phyloP scores from a whole-genome alignment of 2,797 vertebrate species.

The Coendou prehensilis region DNA sequence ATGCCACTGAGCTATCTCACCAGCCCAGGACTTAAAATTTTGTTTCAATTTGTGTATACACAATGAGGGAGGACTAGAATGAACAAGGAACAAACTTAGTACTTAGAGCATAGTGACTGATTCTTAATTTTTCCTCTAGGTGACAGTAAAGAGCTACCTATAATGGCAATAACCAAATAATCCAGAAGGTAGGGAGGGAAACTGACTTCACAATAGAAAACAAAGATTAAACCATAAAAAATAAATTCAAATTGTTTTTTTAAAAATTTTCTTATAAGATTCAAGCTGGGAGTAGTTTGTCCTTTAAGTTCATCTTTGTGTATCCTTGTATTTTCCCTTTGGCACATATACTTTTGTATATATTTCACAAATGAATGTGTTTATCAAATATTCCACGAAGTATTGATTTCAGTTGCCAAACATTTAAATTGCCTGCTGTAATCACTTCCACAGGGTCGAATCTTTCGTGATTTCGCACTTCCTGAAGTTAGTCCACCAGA shows the following conservation, averaged over 20 bases:
- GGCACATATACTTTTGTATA: neutral
- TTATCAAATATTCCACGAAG: slow-evolving; percentile 6
- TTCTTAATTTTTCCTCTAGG: slow-evolving; percentile 67
- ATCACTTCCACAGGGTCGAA: slow-evolving; percentile 91
- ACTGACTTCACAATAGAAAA: neutral
- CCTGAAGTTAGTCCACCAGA: slow-evolving; percentile 92
- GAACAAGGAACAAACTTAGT: neutral
- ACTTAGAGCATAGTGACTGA: neutral
- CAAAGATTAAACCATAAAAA: neutral
- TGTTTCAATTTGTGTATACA: slow-evolving; percentile 12
- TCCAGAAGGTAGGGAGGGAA: neutral
- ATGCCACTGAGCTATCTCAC: too few relatives aligned
- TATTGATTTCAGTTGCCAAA: slow-evolving; percentile 6
- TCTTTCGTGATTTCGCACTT: slow-evolving; percentile 93
- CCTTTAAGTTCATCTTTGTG: slow-evolving; percentile 31
- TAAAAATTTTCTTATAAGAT: neutral
- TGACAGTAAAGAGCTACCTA: slow-evolving; percentile 75
- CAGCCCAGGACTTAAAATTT: neutral
- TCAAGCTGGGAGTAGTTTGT: neutral
- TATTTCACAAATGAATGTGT: slow-evolving; percentile 44
- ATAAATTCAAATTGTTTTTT: slow-evolving; percentile 27
- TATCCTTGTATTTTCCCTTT: slow-evolving; percentile 31
- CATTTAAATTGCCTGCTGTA: neutral
- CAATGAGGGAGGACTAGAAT: neutral
- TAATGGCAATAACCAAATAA: neutral